Evolutionary conservation across 2,113 vertebrate genomes (phyloP).

Genomic region (Epinephelus lanceolatus): DNA sequence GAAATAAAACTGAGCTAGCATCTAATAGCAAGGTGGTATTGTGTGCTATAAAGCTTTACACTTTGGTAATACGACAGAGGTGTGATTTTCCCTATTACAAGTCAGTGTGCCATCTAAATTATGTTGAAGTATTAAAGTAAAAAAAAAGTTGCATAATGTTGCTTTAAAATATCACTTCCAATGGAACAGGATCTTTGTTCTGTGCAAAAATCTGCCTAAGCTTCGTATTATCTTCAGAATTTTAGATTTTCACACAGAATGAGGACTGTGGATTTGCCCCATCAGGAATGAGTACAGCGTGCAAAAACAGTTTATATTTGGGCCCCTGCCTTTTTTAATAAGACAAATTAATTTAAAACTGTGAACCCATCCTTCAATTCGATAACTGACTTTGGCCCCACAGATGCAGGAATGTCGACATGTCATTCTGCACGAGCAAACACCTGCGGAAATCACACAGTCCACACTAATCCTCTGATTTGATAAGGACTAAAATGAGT

Average conservation of each 20-base stretch:
- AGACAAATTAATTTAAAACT: neutral
- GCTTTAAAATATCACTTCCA: too few relatives aligned
- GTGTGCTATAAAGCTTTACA: too few relatives aligned
- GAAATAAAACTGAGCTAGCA: too few relatives aligned
- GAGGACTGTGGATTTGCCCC: neutral
- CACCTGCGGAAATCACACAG: neutral
- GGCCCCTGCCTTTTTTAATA: neutral
- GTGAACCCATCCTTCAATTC: neutral
- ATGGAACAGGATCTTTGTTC: too few relatives aligned
- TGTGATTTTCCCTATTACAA: too few relatives aligned
- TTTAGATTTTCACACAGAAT: neutral
- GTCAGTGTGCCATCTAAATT: too few relatives aligned
- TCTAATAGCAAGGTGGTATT: too few relatives aligned
- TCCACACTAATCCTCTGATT: neutral
- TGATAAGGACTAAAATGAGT: neutral
- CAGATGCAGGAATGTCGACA: neutral
- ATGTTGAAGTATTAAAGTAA: too few relatives aligned
- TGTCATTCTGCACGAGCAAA: neutral
- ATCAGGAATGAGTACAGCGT: neutral
- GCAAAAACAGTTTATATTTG: too few relatives aligned
- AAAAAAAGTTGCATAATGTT: too few relatives aligned
- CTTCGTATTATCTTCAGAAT: neutral
- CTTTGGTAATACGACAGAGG: too few relatives aligned
- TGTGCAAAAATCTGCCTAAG: neutral
- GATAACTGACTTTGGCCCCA: neutral